Evolutionary conservation across 2,113 vertebrate genomes (phyloP).

Genomic region (cattle (Bos taurus)): ARS-UCD2.0 NC_037356.1:42754001-42754500

Average conservation of each 20-base stretch:
- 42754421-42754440: neutral
- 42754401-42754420: neutral
- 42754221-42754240: neutral
- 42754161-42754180: neutral
- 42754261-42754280: neutral
- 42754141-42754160: neutral
- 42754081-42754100: accelerated
- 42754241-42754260: neutral
- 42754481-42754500: neutral
- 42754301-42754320: neutral
- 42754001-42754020: neutral
- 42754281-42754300: neutral
- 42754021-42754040: neutral
- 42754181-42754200: neutral
- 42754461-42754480: neutral
- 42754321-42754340: neutral
- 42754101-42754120: neutral
- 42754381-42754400: neutral
- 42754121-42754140: neutral
- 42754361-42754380: neutral
- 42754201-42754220: neutral
- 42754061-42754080: neutral
- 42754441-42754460: neutral
- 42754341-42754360: neutral
- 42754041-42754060: accelerated